Base-by-base conservation (phyloP, 2,113 vertebrate genomes). In the Ibidorhyncha struthersii region DNA sequence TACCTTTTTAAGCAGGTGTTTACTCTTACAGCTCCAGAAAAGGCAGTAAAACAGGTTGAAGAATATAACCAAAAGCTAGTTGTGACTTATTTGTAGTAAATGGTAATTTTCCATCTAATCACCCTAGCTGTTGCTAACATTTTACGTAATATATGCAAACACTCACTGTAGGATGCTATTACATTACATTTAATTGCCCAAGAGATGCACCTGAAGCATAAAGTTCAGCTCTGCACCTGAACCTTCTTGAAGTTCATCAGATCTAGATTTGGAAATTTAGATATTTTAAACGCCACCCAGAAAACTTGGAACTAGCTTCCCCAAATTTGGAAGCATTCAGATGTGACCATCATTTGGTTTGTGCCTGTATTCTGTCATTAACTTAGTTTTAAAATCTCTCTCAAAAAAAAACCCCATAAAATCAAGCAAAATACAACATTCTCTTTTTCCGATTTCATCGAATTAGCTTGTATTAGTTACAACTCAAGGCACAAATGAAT, bases 1-100 rank as follows among this genome's bases (percentile, higher is more conserved):
- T 67, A 90, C 18, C 29, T 89, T 93, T 87, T 86, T 9, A 73
- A 87, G 55, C 76, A 95, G 82, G 86, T 96, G 89, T 86, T 97
- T 94, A 93, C 45, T 38, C 52, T 49, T 61, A 79, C 10, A 52
- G 40, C 56, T 88, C 30, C 74, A 92, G 45, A 94, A 82, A 17
- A 95, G n/a, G 65, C 78, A 90, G 53, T 78, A 72, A 77, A 93
- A 59, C 43, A 91, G 49, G 29, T 83, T 52, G 52, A 96, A 89
- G 30, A 79, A 49, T 30, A 36, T n/a, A 86, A 77, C 23, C 47
- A 83, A 91, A 91, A 73, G 32, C 50, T 56, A 79, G 16, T 47
- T 83, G 65, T 58, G 47, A 82, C 34, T 14, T 26, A 77, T 2
- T 9, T 26, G 25, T 13, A 58, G 67, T 72, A 78, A 94, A 63